phyloP scores from a whole-genome alignment of 2,888 invertebrate species.

The Synanthedon formicaeformis region DNA sequence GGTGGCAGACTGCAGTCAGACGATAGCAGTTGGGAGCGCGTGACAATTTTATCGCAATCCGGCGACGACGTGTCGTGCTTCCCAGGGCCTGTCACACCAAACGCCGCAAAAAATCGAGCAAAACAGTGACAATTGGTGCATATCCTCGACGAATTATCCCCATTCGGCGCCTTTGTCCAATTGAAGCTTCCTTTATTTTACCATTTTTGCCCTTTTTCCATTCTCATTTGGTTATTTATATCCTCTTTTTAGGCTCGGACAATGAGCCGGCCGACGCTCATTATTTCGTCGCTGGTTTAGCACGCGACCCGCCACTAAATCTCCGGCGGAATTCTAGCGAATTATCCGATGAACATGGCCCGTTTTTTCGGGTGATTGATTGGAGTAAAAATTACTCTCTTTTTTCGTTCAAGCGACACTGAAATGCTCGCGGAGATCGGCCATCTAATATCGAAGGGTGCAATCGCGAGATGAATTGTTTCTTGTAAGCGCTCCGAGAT shows the following conservation, averaged over 20 bases:
- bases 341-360: slow-evolving; percentile 55
- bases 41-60: slow-evolving; percentile 51
- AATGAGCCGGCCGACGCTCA: slow-evolving; percentile 43
- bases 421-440: slow-evolving; percentile 4
- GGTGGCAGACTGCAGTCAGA: background rate
- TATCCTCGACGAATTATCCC: slow-evolving; percentile 66
- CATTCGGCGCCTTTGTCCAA: slow-evolving; percentile 68
- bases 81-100: slow-evolving; percentile 36
- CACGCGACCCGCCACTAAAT: slow-evolving; percentile 61
- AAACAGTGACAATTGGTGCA: slow-evolving; percentile 69
- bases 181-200: slow-evolving; percentile 64
- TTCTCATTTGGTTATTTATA: slow-evolving; percentile 71
- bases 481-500: background rate
- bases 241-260: slow-evolving; percentile 56
- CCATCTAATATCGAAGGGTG: background rate
- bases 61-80: slow-evolving; percentile 25
- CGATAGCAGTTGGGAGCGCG: slow-evolving; percentile 6
- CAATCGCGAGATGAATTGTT: background rate
- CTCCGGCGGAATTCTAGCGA: slow-evolving; percentile 66
- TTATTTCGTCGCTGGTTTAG: slow-evolving; percentile 58
- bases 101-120: slow-evolving; percentile 47
- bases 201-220: slow-evolving; percentile 67
- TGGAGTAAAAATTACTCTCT: slow-evolving; percentile 61
- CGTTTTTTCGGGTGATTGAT: slow-evolving; percentile 66
- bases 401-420: slow-evolving; percentile 30